Percentiles rank a stretch among this genome's conserved stretches.
phyloP scores from a whole-genome alignment of 2,888 invertebrate genomes.

The Gymnosoma rotundatum region DNA sequence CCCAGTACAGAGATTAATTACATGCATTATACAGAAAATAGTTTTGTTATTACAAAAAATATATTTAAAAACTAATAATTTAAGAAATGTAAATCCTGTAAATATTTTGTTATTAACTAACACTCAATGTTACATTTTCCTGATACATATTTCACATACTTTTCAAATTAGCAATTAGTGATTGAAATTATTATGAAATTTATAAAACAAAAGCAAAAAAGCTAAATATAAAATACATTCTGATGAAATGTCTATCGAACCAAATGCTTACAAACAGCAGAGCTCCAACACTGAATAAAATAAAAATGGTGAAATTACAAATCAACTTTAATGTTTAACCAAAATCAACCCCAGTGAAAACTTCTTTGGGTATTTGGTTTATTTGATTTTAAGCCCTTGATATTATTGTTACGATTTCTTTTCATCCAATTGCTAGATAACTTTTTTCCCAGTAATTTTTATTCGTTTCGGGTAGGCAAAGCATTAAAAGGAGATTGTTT shows the following conservation, averaged over 20 bases:
- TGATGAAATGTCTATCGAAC: conserved; percentile 31
- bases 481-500: conserved; percentile 62
- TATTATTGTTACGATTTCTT: conserved; percentile 57
- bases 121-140: no score
- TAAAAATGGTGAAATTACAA: conserved; percentile 37
- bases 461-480: conserved; percentile 48
- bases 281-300: conserved; percentile 17
- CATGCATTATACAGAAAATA: no score
- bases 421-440: conserved; percentile 54
- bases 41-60: no score
- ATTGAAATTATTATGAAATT: conserved; percentile 55
- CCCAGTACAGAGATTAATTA: no score
- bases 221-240: conserved; percentile 18
- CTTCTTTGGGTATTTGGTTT: conserved; percentile 40
- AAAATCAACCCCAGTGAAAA: conserved; percentile 59
- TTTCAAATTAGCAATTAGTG: no score
- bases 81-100: no score
- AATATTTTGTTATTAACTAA: no score
- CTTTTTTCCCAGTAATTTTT: conserved; percentile 36
- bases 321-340: conserved; percentile 47
- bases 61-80: no score
- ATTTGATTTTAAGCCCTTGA: conserved; percentile 65
- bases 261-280: conserved; percentile 1
- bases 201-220: conserved; percentile 18
- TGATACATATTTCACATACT: no score